phyloP scores from a whole-genome alignment of 2,113 vertebrate genomes.

The Microtus oregoni region DNA sequence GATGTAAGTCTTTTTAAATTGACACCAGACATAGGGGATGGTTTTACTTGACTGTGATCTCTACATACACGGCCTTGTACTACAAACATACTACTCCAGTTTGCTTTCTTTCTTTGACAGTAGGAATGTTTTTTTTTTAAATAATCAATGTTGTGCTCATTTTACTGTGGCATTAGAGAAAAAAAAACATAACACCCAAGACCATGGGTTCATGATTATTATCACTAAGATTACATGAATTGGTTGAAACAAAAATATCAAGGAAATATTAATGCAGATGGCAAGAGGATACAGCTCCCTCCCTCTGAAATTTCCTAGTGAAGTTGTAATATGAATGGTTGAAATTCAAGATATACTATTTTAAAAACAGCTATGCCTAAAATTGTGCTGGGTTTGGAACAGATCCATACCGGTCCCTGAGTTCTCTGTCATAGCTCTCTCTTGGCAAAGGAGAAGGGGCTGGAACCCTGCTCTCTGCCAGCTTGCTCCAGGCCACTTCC shows the following conservation, averaged over 20 bases:
- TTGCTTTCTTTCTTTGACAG: background rate
- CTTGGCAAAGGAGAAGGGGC: background rate
- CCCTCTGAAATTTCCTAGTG: background rate
- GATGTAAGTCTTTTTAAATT: background rate
- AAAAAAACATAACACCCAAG: background rate
- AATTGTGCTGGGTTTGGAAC: background rate
- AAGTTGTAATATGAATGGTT: background rate
- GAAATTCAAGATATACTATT: background rate
- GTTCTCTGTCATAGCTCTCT: background rate
- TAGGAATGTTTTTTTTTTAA: background rate
- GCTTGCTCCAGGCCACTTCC: background rate
- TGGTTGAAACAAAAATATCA: conserved; percentile 50
- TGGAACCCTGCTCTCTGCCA: background rate
- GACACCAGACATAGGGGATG: background rate
- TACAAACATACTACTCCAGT: background rate
- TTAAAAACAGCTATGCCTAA: conserved; percentile 31
- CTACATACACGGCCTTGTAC: background rate
- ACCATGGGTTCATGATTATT: conserved; percentile 11
- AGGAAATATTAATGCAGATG: conserved; percentile 28
- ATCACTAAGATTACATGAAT: background rate
- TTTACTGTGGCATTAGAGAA: conserved; percentile 33
- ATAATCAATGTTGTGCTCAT: background rate
- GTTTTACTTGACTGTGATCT: background rate
- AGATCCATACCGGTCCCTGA: background rate
- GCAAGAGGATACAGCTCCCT: background rate